These are phyloP conservation scores for Rhabdophis nuchalis DNA, from an alignment of 2,797 vertebrate genomes.

Conservation along the genomic window DNA sequence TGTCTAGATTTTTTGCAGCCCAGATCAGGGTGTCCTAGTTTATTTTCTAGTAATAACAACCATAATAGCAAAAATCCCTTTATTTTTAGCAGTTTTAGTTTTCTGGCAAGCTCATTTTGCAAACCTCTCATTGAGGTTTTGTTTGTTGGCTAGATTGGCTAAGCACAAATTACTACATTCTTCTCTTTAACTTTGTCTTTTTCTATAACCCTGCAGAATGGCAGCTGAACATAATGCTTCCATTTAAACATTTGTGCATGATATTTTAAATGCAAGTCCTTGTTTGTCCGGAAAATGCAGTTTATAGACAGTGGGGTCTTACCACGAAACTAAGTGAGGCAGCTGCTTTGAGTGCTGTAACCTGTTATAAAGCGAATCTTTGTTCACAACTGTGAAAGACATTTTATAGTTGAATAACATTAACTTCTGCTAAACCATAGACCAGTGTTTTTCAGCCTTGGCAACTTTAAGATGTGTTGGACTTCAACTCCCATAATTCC, in stretches of 20 bases:
- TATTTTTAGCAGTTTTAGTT: neutral
- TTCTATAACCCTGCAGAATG: neutral
- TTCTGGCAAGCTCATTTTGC: neutral
- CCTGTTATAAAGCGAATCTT: constrained; percentile 38
- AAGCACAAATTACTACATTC: neutral
- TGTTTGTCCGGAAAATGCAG: constrained; percentile 3
- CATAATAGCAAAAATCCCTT: neutral
- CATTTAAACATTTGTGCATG: neutral
- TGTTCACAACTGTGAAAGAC: constrained; percentile 16
- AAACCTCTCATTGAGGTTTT: neutral
- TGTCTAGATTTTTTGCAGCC: neutral
- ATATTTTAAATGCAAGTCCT: constrained; percentile 1
- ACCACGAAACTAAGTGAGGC: constrained; percentile 1
- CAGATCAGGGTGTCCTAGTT: neutral
- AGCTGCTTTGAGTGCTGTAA: constrained; percentile 30
- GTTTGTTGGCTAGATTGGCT: neutral
- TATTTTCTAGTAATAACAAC: neutral
- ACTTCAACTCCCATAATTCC: neutral
- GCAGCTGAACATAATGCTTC: neutral
- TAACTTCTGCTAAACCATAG: constrained; percentile 25
- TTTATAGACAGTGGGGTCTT: constrained; percentile 13
- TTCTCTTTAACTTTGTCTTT: neutral
- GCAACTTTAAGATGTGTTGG: neutral
- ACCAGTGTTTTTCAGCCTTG: neutral
- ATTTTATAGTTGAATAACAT: neutral